Evolutionary conservation across 2,797 vertebrate genomes (phyloP).

Genomic region (Chelidonichthys spinosus): DNA sequence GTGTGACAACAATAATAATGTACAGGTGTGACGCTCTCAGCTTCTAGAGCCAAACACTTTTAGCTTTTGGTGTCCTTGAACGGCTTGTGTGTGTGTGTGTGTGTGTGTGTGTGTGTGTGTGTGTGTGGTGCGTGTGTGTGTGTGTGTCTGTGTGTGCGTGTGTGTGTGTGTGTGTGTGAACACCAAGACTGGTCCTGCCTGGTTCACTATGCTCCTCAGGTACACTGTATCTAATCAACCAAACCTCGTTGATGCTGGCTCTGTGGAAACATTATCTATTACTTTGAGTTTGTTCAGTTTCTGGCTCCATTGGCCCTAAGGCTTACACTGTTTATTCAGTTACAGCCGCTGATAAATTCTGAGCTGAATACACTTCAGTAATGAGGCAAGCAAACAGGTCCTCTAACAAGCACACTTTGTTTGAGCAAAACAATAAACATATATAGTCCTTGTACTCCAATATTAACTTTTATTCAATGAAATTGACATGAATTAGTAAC

Average conservation of each 20-base stretch:
- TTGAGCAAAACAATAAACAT: conserved; percentile 59
- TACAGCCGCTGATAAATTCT: conserved; percentile 68
- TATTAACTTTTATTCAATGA: conserved; percentile 1
- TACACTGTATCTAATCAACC: conserved; percentile 79
- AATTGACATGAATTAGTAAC: neutral
- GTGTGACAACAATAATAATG: conserved; percentile 19
- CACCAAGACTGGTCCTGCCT: conserved; percentile 49
- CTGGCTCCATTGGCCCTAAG: conserved; percentile 62
- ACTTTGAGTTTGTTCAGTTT: conserved; percentile 77
- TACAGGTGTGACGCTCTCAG: conserved; percentile 70
- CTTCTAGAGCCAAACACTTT: conserved; percentile 39
- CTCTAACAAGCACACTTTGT: conserved; percentile 38
- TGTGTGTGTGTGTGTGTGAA: conserved; percentile 28
- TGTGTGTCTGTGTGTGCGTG: conserved; percentile 43
- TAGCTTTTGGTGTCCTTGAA: conserved; percentile 68
- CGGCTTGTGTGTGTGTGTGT: conserved; percentile 26
- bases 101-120: conserved; percentile 25
- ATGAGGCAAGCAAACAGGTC: conserved; percentile 64
- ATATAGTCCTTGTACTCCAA: conserved; percentile 7
- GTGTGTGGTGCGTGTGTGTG: conserved; percentile 34
- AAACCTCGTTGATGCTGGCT: conserved; percentile 59
- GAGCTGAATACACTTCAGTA: conserved; percentile 63
- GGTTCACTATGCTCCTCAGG: conserved; percentile 60
- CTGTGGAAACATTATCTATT: conserved; percentile 77
- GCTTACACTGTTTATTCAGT: conserved; percentile 73